Evolutionary conservation across 1,140 invertebrate genomes (phyloP), one percentile per base, ranked within the genome.

Genomic region (Rhopalosiphum padi): DNA sequence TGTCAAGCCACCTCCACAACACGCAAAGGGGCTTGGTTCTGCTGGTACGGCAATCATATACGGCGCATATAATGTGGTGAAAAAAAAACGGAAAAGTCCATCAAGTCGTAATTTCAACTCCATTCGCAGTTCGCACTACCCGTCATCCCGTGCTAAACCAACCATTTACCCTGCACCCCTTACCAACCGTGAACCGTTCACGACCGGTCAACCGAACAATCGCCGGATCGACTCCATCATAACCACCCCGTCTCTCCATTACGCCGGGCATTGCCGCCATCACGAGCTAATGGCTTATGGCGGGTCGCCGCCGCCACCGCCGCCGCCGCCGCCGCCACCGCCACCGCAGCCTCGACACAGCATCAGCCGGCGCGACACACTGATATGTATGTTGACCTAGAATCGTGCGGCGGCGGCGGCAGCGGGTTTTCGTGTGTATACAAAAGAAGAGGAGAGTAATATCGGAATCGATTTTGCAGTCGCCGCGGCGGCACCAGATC

Each of bases 391-490:
- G 90, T 83, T 92, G 91, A 92, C 91, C 91, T 92, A 92, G 91
- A 92, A 92, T 85, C 60, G 30, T 11, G 37, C 15, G 37, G 51
- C 55, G 51, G 51, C 55, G 51, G 90, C 60, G 37, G 89, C 48
- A 43, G 22, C 85, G 85, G 35, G 85, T 41, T 77, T 92, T 83
- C 68, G 82, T 35, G 60, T 83, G 9, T 43, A 41, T 41, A 83
- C 43, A 83, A 82, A 77, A 92, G 91, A 93, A 83, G 90, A 46
- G 82, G 82, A 93, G 91, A 83, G 82, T 37, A 85, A 92, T 92
- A 82, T 77, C 22, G 68, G 68, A 92, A 93, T 93, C 91, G 91
- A 93, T 93, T 93, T 93, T 85, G 91, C 82, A 91, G 91, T 86
- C 91, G 91, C 77, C 48, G 43, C 43, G 91, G 53, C 68, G 60